A percentile compares a stretch with the other conserved stretches of the same genome.
phyloP scores from a whole-genome alignment of 2,113 vertebrate genomes.

The Oxyura jamaicensis region DNA sequence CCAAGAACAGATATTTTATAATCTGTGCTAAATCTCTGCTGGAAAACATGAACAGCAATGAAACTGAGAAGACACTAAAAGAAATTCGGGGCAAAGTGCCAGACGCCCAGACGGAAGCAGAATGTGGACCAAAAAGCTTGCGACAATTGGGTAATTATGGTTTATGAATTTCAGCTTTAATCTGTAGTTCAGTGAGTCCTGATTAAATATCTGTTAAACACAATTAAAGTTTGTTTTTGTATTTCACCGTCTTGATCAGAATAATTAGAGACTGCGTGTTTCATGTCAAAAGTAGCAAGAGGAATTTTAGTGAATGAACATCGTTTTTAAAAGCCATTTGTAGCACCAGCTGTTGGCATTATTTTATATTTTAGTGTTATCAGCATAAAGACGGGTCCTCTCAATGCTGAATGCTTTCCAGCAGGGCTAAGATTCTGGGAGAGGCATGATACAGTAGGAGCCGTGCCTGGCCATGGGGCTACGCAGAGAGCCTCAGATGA shows the following conservation, averaged over 20 bases:
- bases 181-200: conserved; percentile 90
- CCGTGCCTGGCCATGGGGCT: neutral
- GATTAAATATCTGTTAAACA: conserved; percentile 91
- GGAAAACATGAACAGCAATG: conserved; percentile 86
- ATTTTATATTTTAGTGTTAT: conserved; percentile 88
- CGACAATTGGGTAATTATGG: conserved; percentile 90
- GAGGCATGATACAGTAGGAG: conserved; percentile 1
- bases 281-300: conserved; percentile 89
- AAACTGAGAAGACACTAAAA: conserved; percentile 87
- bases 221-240: conserved; percentile 92
- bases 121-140: conserved; percentile 88
- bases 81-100: conserved; percentile 87
- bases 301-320: conserved; percentile 88
- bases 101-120: conserved; percentile 87
- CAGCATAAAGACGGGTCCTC: conserved; percentile 85
- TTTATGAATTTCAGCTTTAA: conserved; percentile 92
- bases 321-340: conserved; percentile 89
- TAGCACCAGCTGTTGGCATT: conserved; percentile 89
- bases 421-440: conserved; percentile 72
- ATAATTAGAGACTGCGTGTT: conserved; percentile 89
- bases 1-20: conserved; percentile 87
- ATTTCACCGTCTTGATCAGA: conserved; percentile 90
- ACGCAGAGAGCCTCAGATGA: neutral
- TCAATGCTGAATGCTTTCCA: conserved; percentile 79
- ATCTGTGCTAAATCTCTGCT: conserved; percentile 87